phyloP scores from a whole-genome alignment of 2,113 vertebrate genomes.

The Willisornis vidua region DNA sequence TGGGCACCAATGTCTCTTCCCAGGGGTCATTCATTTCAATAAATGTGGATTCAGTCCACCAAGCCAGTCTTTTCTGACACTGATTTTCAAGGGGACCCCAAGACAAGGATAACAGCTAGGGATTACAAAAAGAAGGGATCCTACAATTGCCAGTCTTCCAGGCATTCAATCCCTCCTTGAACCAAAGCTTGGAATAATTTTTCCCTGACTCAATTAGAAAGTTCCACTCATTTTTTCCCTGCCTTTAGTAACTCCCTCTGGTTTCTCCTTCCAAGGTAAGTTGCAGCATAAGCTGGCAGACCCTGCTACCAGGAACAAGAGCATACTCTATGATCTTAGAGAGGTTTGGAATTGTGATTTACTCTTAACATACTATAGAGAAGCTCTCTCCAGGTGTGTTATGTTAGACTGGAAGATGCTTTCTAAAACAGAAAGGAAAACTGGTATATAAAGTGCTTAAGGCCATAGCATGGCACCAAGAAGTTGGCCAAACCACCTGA shows the following conservation, averaged over 20 bases:
- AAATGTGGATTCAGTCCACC: not conserved
- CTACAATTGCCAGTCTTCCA: not conserved
- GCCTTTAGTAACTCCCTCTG: not conserved
- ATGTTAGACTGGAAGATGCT: not conserved
- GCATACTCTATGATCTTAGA: not conserved
- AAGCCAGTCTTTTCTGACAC: not conserved
- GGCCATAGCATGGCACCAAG: not conserved
- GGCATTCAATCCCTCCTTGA: not conserved
- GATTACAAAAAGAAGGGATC: not conserved
- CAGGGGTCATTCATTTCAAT: not conserved
- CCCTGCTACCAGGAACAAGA: not conserved
- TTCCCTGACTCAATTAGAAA: not conserved
- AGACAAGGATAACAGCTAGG: not conserved
- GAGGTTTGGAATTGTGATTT: not conserved
- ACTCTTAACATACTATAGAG: not conserved
- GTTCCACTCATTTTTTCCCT: not conserved
- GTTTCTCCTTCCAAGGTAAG: conserved; percentile 26
- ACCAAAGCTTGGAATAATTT: not conserved
- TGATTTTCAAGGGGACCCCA: not conserved
- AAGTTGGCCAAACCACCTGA: not conserved
- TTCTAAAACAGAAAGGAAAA: not conserved
- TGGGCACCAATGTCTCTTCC: not conserved
- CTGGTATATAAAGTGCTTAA: not conserved
- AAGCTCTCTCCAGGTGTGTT: not conserved
- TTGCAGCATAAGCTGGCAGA: not conserved